Evolutionary conservation across 2,797 vertebrate species (phyloP), one percentile per base, ranked within the genome.

Genomic region (Gorsachius magnificus): DNA sequence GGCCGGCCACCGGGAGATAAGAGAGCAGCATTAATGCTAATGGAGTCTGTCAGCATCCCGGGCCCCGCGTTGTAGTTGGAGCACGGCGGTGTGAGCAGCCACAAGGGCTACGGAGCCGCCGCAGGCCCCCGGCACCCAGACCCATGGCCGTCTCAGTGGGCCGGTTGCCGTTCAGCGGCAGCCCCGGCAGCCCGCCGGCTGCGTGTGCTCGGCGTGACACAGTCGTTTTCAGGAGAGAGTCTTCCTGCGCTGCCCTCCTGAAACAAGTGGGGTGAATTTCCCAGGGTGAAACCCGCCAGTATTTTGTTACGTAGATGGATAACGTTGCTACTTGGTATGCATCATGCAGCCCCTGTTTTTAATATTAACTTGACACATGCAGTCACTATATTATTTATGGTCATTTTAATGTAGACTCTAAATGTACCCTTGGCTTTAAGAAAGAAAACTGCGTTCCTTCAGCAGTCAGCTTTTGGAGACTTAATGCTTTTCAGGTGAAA

Each of bases 21-120:
- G 97, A 85, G 97, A 96, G 85, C 96, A 71, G 93, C 91, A 68
- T 96, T 97, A 90, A 97, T 90, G 96, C 94, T 97, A 96, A 98
- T 97, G 96, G 96, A 93, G 93, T 48, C 97, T 97, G 98, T 97
- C 97, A 97, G 97, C 93, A 9, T 36, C 46, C 95, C 18, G 77
- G 94, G 93, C 84, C 97, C 50, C 35, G 36, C 85, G 83, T 89
- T 16, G 89, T 90, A 41, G 94, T 61, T 48, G 76, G 69, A 92
- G 85, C 69, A 36, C 28, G 25, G 94, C 54, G 77, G 65, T 60
- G 76, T 64, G 89, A 74, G 66, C 83, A 93, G 94, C 94, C 95
- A 80, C 94, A 88, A 93, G 97, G 93, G 89, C 72, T 29, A 76
- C 35, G 53, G 66, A 74, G 94, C 85, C 61, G 61, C 77, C 33